Conservation (phyloP, 2,888 invertebrate species). For the Protodeltote pygarga region DNA sequence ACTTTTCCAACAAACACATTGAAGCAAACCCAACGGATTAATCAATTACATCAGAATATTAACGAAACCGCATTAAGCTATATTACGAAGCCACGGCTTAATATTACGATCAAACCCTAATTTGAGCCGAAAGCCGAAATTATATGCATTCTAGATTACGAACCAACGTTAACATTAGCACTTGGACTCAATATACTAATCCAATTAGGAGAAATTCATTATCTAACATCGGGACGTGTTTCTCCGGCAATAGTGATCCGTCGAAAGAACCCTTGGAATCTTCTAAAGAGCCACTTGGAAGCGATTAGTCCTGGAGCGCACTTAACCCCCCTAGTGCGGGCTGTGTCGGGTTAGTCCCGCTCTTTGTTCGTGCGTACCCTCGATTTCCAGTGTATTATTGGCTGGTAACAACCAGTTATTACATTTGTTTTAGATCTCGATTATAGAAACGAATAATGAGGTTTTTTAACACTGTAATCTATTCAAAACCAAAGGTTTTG, state of each 20-base stretch:
- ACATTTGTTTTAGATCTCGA: constrained; percentile 50
- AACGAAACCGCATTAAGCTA: constrained; percentile 17
- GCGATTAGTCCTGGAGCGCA: constrained; percentile 77
- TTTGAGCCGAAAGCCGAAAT: constrained; percentile 22
- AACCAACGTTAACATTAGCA: constrained; percentile 28
- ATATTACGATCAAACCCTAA: constrained; percentile 21
- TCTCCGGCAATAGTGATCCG: constrained; percentile 75
- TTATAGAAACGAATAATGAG: constrained; percentile 20
- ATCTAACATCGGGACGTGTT: constrained; percentile 76
- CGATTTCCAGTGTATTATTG: constrained; percentile 63
- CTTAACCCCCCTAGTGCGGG: constrained; percentile 72
- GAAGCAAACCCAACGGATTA: constrained; percentile 24
- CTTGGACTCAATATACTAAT: constrained; percentile 67
- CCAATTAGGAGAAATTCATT: constrained; percentile 81
- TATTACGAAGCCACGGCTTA: constrained; percentile 3
- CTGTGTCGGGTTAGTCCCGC: constrained; percentile 63
- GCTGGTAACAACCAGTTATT: constrained; percentile 60
- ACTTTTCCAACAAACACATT: neutral
- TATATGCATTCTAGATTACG: constrained; percentile 32
- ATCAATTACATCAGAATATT: constrained; percentile 25
- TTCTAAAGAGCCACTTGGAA: constrained; percentile 73
- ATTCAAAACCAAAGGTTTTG: too few species aligned
- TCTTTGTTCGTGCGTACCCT: constrained; percentile 71
- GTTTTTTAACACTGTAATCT: too few species aligned
- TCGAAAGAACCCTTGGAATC: constrained; percentile 77